Percentiles rank a stretch among this genome's conserved stretches.
These are phyloP conservation scores for Hypselothyrea guttata DNA, from an alignment of 2,888 invertebrate species.

Conservation along the genomic window DNA sequence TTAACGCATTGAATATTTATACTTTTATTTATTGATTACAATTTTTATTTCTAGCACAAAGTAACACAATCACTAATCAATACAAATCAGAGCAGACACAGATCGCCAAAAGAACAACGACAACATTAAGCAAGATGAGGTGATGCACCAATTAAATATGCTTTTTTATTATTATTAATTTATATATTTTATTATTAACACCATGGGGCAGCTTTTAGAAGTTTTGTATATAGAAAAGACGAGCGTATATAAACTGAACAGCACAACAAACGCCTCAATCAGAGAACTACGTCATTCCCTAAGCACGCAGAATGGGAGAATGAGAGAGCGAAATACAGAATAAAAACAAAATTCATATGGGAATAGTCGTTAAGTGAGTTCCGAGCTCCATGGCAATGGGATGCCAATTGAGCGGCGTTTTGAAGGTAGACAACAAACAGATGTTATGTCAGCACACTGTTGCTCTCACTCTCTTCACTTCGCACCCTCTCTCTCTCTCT, in stretches of 20 bases:
- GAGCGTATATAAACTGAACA: no score
- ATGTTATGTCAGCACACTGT: conserved; percentile 55
- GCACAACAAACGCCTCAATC: conserved; percentile 26
- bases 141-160: conserved; percentile 46
- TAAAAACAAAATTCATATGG: conserved; percentile 15
- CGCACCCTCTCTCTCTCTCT: neutral
- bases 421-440: conserved; percentile 40
- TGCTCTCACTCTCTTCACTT: conserved; percentile 2
- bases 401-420: conserved; percentile 35
- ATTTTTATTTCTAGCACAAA: conserved; percentile 30
- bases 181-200: conserved; percentile 19
- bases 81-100: conserved; percentile 10
- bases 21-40: conserved; percentile 12
- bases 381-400: conserved; percentile 71
- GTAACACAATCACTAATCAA: conserved; percentile 2
- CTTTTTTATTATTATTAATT: conserved; percentile 24
- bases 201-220: conserved; percentile 2
- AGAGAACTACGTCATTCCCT: conserved; percentile 63
- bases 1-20: neutral
- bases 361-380: conserved; percentile 53
- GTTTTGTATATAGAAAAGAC: conserved; percentile 14
- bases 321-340: conserved; percentile 5
- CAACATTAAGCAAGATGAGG: conserved; percentile 47
- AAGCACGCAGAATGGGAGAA: conserved; percentile 32
- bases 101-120: conserved; percentile 13